A percentile compares a stretch with the other conserved stretches of the same genome.
Evolutionary conservation across 2,113 vertebrate genomes (phyloP).

Genomic region (Cyprinodon tularosa): DNA sequence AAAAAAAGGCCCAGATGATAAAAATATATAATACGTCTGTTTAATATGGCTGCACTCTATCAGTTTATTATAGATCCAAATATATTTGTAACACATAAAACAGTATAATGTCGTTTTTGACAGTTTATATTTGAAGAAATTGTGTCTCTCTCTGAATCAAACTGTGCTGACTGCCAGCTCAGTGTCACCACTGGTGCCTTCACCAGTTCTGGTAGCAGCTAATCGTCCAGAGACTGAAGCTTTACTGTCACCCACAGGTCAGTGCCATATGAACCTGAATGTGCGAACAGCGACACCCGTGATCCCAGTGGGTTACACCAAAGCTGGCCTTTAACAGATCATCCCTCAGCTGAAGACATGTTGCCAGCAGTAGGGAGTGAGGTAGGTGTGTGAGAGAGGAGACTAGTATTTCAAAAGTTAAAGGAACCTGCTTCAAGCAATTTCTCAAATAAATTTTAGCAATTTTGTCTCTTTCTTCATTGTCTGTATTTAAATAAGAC

Average conservation of each 20-base stretch:
- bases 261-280: conserved; percentile 59
- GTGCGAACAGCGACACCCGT: conserved; percentile 66
- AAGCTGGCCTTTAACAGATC: conserved; percentile 11
- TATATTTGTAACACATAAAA: conserved; percentile 26
- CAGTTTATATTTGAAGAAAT: conserved; percentile 34
- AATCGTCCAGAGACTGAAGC: conserved; percentile 36
- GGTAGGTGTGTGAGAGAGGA: not conserved
- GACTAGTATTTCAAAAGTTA: conserved; percentile 14
- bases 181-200: conserved; percentile 32
- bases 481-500: too few species aligned
- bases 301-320: conserved; percentile 34
- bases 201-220: conserved; percentile 48
- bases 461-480: not conserved
- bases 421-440: not conserved
- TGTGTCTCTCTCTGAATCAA: not conserved
- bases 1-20: conserved; percentile 41
- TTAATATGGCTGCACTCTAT: not conserved
- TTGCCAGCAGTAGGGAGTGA: conserved; percentile 9
- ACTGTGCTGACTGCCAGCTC: not conserved
- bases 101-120: conserved; percentile 1
- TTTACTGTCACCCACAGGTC: conserved; percentile 48
- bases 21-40: conserved; percentile 60
- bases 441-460: not conserved
- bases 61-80: conserved; percentile 50
- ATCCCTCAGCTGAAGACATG: conserved; percentile 12